A percentile compares a stretch with the other conserved stretches of the same genome.
Conservation (phyloP, 2,113 vertebrate species). For the Loxodonta africana region DNA sequence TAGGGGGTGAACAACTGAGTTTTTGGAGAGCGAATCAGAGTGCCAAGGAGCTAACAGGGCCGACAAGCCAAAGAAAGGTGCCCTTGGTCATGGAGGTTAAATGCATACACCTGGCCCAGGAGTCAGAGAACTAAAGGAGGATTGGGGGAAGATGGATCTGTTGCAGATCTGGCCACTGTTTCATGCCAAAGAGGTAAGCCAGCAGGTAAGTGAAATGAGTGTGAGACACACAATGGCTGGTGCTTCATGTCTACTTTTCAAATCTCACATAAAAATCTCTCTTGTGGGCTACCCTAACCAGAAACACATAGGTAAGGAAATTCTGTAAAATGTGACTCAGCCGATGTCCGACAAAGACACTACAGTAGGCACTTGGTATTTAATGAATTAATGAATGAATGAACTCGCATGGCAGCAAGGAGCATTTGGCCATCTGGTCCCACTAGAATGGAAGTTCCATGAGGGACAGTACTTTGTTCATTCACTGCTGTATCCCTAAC, state of each 20-base stretch:
- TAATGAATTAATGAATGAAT: background rate
- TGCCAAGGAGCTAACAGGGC: background rate
- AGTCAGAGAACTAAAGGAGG: background rate
- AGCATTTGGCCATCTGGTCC: background rate
- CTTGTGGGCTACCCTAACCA: too few species aligned
- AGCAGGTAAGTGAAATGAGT: background rate
- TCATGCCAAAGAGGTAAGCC: background rate
- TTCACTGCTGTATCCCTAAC: too few species aligned
- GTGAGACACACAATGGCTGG: background rate
- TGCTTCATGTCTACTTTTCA: background rate
- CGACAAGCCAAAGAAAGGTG: background rate
- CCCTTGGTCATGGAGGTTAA: background rate
- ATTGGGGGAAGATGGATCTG: background rate
- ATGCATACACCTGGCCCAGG: background rate
- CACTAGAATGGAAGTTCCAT: too few species aligned
- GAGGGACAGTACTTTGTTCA: too few species aligned
- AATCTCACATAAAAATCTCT: too few species aligned
- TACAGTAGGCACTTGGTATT: too few species aligned
- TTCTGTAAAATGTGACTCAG: background rate
- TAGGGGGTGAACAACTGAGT: background rate
- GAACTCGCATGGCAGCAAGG: background rate
- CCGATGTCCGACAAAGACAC: background rate
- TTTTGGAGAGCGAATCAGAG: background rate
- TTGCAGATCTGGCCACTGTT: too few species aligned
- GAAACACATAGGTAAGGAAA: background rate